phyloP scores from a whole-genome alignment of 2,888 invertebrate species.

The Hypomecis punctinalis region DNA sequence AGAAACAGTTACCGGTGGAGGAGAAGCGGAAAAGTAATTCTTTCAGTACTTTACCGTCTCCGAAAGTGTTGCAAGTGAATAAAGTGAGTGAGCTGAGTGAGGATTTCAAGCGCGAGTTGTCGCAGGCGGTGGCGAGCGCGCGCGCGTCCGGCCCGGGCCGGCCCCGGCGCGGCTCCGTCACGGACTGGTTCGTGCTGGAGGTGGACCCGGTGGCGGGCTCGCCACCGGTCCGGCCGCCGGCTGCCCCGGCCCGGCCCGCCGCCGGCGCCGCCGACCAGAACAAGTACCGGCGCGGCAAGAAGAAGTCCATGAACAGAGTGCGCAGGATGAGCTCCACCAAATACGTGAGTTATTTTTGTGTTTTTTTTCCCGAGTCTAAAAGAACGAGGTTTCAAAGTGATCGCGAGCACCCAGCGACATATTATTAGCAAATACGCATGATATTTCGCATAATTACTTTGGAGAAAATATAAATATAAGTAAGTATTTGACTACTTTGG shows the following conservation, averaged over 20 bases:
- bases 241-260: background rate
- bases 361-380: background rate
- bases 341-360: conserved; percentile 71
- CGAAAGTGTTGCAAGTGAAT: conserved; percentile 71
- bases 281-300: conserved; percentile 70
- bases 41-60: conserved; percentile 69
- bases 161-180: conserved; percentile 73
- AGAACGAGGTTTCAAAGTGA: no score
- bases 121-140: conserved; percentile 60
- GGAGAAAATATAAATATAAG: no score
- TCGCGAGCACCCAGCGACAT: no score
- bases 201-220: conserved; percentile 52
- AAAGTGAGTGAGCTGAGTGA: conserved; percentile 74
- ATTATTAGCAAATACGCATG: no score
- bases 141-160: conserved; percentile 47
- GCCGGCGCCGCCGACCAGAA: conserved; percentile 52
- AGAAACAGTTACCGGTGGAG: conserved; percentile 47
- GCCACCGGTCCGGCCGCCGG: conserved; percentile 26
- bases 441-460: no score
- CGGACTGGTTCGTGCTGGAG: conserved; percentile 79
- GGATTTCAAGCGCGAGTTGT: conserved; percentile 72
- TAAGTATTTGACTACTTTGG: no score
- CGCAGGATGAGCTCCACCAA: conserved; percentile 79
- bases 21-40: conserved; percentile 74
- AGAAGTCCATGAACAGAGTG: conserved; percentile 71